Conservation (phyloP, 2,797 vertebrate genomes). For the Cynodonichthys magdalenae region DNA sequence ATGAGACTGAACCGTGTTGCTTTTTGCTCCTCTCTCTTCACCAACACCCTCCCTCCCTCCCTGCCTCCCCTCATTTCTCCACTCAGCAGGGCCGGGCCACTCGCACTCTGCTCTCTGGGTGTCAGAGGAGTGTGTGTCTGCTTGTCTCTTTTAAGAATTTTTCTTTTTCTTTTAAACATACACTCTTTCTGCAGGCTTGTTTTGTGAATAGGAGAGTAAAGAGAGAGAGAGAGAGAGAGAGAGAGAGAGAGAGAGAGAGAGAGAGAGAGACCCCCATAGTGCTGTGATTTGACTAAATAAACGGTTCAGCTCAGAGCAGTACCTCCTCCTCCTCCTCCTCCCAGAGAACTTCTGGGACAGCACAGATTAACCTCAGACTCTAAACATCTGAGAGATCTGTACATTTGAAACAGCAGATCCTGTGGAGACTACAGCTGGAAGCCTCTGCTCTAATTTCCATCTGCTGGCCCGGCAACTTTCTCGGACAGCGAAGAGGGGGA, state of each 20-base stretch:
- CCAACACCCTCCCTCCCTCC: slow-evolving; percentile 39
- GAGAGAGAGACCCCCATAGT: slow-evolving; percentile 64
- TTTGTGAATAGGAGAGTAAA: slow-evolving; percentile 35
- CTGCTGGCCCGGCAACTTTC: slow-evolving; percentile 34
- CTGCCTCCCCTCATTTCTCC: slow-evolving; percentile 22
- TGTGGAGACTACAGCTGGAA: slow-evolving; percentile 57
- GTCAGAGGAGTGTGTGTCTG: slow-evolving; percentile 49
- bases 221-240: slow-evolving; percentile 50
- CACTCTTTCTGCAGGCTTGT: slow-evolving; percentile 46
- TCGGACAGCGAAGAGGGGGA: slow-evolving; percentile 35
- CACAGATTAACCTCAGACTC: slow-evolving; percentile 74
- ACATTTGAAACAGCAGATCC: slow-evolving; percentile 65
- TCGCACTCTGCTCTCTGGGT: slow-evolving; percentile 43
- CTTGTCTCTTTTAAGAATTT: slow-evolving; percentile 43
- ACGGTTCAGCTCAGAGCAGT: slow-evolving; percentile 66
- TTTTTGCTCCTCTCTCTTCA: slow-evolving; percentile 36
- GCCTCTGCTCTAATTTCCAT: slow-evolving; percentile 47
- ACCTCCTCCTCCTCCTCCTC: slow-evolving; percentile 72
- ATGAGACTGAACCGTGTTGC: slow-evolving; percentile 50
- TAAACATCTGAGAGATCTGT: slow-evolving; percentile 76
- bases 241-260: slow-evolving; percentile 51
- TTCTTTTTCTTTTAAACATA: slow-evolving; percentile 45
- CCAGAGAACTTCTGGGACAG: slow-evolving; percentile 66
- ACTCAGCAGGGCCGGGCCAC: slow-evolving; percentile 33
- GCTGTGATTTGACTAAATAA: slow-evolving; percentile 82